Evolutionary conservation across 2,888 invertebrate genomes (phyloP).

Genomic region (Trisateles emortualis): DNA sequence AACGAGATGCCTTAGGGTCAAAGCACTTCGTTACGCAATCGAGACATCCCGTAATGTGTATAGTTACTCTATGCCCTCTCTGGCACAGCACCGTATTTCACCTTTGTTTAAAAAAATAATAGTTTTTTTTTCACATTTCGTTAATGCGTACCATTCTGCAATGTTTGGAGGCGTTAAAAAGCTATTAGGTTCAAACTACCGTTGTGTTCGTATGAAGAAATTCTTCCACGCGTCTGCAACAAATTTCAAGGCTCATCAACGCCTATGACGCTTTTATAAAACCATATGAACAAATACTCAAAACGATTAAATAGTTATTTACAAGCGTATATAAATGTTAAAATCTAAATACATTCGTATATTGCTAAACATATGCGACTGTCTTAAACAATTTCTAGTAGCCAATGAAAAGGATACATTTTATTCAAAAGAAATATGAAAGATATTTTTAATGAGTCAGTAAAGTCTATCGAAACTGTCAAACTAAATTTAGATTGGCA

Average conservation of each 20-base stretch:
- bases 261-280: not conserved
- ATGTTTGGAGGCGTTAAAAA: slow-evolving; percentile 27
- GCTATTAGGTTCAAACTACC: slow-evolving; percentile 31
- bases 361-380: too few species aligned
- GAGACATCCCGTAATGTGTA: slow-evolving; percentile 21
- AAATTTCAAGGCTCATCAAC: not conserved
- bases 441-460: too few species aligned
- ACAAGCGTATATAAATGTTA: too few species aligned
- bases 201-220: slow-evolving; percentile 11
- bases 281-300: slow-evolving; percentile 2
- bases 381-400: too few species aligned
- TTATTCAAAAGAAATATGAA: too few species aligned
- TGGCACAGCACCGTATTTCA: slow-evolving; percentile 14
- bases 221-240: not conserved
- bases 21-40: slow-evolving; percentile 38
- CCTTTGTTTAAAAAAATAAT: slow-evolving; percentile 14
- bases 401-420: too few species aligned
- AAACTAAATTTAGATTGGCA: too few species aligned
- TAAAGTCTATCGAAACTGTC: too few species aligned
- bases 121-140: slow-evolving; percentile 20
- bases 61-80: slow-evolving; percentile 6
- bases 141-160: slow-evolving; percentile 24
- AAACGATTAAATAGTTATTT: not conserved
- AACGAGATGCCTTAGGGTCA: slow-evolving; percentile 38
- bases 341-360: too few species aligned